phyloP scores from a whole-genome alignment of 2,113 vertebrate species.

The Tychaedon coryphoeus region DNA sequence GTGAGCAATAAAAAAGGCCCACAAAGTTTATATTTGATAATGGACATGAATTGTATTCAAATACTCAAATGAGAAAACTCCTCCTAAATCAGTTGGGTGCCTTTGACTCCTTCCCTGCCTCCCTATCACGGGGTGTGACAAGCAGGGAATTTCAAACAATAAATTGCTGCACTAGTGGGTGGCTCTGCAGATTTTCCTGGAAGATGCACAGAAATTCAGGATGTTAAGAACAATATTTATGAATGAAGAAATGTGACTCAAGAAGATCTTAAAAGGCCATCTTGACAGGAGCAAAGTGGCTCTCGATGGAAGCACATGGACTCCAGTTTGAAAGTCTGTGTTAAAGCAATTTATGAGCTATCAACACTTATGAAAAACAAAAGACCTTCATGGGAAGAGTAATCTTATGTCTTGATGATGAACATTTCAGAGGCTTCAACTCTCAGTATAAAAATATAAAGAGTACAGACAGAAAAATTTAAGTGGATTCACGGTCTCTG shows the following conservation, averaged over 20 bases:
- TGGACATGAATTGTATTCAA: not conserved
- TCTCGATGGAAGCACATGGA: rapidly evolving
- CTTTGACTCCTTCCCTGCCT: not conserved
- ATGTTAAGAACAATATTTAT: not conserved
- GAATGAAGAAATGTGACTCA: not conserved
- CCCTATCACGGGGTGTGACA: not conserved
- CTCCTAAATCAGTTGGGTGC: not conserved
- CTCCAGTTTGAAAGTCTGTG: not conserved
- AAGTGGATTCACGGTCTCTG: not conserved
- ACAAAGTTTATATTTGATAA: not conserved
- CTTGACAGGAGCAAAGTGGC: not conserved
- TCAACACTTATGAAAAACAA: not conserved
- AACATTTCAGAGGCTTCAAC: not conserved
- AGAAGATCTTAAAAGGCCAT: not conserved
- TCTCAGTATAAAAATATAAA: not conserved
- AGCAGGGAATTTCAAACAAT: not conserved
- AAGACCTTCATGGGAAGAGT: not conserved
- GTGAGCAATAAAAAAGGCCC: not conserved
- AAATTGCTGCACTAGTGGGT: not conserved
- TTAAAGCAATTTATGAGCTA: not conserved
- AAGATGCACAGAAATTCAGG: not conserved
- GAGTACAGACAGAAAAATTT: not conserved
- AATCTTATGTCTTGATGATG: not conserved
- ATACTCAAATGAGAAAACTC: not conserved
- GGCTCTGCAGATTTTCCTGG: not conserved